These are phyloP conservation scores for Drosophila kikkawai DNA, from an alignment of 1,140 invertebrate genomes.

Conservation along the genomic window DNA sequence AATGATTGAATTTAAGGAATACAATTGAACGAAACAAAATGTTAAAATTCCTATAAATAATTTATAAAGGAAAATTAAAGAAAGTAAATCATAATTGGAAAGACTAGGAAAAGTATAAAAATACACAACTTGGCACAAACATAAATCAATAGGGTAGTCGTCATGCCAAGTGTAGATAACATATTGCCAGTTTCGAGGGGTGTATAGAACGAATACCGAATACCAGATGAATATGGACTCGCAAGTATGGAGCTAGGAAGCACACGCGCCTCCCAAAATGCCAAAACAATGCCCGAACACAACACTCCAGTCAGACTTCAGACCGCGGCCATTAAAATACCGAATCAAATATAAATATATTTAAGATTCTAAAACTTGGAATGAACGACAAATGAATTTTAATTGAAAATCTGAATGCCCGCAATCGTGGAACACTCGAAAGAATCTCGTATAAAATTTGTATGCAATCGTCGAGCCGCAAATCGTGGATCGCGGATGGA, in stretches of 20 bases:
- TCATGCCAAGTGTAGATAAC: conserved; percentile 27
- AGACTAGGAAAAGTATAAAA: neutral
- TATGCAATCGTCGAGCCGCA: conserved; percentile 46
- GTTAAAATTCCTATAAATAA: neutral
- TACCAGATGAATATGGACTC: conserved; percentile 13
- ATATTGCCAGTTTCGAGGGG: neutral
- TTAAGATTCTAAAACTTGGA: conserved; percentile 57
- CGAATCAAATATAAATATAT: conserved; percentile 53
- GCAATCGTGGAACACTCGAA: conserved; percentile 38
- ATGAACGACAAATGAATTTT: conserved; percentile 70
- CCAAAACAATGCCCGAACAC: conserved; percentile 9
- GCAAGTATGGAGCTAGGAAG: conserved; percentile 72
- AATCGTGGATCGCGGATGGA: conserved; percentile 18
- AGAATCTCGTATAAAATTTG: conserved; percentile 53
- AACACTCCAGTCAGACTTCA: conserved; percentile 21
- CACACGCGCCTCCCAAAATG: conserved; percentile 52
- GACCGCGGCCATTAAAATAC: conserved; percentile 48
- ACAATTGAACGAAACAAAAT: neutral
- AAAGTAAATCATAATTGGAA: neutral
- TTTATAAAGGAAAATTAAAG: neutral
- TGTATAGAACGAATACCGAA: neutral
- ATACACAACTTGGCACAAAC: neutral
- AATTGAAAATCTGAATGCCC: conserved; percentile 51
- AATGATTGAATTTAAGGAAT: neutral
- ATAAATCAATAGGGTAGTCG: conserved; percentile 43